These are phyloP conservation scores for Caranx melampygus DNA, from an alignment of 2,113 vertebrate genomes.

Conservation along the genomic window DNA sequence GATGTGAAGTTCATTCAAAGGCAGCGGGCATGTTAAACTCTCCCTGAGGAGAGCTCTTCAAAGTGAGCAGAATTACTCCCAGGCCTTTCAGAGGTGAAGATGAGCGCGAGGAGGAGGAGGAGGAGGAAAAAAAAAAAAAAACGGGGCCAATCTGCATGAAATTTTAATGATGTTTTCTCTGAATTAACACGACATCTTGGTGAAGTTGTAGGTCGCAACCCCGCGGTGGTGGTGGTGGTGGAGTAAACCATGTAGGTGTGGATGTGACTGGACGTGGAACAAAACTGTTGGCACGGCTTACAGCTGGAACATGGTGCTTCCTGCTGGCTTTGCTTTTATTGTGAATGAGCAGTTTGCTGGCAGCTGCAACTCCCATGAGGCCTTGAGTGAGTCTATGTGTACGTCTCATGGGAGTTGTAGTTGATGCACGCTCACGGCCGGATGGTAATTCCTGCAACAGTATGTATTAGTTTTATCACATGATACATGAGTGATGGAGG, in stretches of 20 bases:
- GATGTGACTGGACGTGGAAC: background rate
- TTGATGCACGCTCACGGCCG: background rate
- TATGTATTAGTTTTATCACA: too few species aligned
- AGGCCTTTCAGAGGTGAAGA: background rate
- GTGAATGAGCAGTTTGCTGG: background rate
- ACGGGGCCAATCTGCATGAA: conserved; percentile 1
- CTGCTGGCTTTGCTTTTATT: background rate
- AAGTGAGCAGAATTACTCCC: conserved; percentile 27
- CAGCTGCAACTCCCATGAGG: background rate
- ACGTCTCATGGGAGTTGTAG: background rate
- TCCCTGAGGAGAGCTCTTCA: conserved; percentile 43
- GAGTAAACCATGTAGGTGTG: background rate
- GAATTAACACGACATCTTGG: conserved; percentile 14
- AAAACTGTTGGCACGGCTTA: background rate
- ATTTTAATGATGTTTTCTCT: conserved; percentile 38
- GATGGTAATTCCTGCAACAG: too few species aligned
- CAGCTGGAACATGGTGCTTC: background rate
- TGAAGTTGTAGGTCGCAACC: conserved; percentile 1
- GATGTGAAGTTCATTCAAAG: conserved; percentile 26
- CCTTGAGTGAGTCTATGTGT: background rate
- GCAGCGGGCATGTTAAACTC: conserved; percentile 38
- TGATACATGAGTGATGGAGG: background rate
- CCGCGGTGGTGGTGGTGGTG: background rate
- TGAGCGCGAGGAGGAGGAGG: background rate
- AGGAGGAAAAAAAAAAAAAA: background rate